Conservation (phyloP, 2,888 invertebrate genomes). For the Pammene fasciana region DNA sequence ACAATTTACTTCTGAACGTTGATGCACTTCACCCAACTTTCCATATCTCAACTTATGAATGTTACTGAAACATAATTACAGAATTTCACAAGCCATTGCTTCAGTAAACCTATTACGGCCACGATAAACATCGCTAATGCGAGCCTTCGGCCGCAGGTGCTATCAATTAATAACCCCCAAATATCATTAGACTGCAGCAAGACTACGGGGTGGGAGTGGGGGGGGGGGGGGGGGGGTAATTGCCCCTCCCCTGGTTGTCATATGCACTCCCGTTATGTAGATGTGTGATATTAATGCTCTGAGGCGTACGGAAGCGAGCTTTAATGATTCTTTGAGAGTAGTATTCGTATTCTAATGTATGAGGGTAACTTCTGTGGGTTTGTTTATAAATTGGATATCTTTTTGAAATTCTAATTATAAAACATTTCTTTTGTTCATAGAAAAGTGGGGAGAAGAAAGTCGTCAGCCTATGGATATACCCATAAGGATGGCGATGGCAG, state of each 20-base stretch:
- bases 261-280: constrained; percentile 52
- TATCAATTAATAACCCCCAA: constrained; percentile 69
- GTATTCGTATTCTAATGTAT: constrained; percentile 1
- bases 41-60: constrained; percentile 26
- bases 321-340: constrained; percentile 10
- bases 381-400: no score
- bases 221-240: constrained; percentile 40
- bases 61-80: constrained; percentile 46
- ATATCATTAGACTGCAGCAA: constrained; percentile 50
- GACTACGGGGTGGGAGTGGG: constrained; percentile 28
- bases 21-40: background rate
- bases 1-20: no score
- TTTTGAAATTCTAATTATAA: background rate
- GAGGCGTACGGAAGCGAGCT: constrained; percentile 19
- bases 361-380: background rate
- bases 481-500: no score
- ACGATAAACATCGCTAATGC: constrained; percentile 75
- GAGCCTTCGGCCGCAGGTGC: constrained; percentile 75
- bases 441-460: background rate
- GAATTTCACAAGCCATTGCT: constrained; percentile 65
- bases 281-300: constrained; percentile 37
- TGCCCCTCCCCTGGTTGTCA: constrained; percentile 43
- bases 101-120: constrained; percentile 72
- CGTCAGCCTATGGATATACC: no score
- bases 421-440: background rate